Evolutionary conservation across 2,797 vertebrate genomes (phyloP).

Genomic region (Cyclura pinguis): DNA sequence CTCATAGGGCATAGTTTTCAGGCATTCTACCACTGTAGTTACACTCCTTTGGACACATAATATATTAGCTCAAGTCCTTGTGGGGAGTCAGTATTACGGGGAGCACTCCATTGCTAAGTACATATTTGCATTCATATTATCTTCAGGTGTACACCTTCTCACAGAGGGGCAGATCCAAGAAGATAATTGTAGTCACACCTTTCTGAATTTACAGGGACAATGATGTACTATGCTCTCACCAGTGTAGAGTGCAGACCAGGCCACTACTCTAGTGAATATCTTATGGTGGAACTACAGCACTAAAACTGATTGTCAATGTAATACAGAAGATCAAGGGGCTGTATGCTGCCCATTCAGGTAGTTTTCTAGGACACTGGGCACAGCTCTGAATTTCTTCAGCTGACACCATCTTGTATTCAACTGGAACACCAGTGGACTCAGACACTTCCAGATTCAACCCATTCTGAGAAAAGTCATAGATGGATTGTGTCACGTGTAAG

Average conservation of each 20-base stretch:
- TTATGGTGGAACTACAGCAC: background rate
- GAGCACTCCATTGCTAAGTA: background rate
- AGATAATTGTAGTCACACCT: background rate
- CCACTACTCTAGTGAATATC: background rate
- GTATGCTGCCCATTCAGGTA: background rate
- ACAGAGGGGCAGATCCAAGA: background rate
- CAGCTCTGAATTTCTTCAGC: background rate
- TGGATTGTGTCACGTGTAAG: background rate
- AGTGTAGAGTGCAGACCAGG: background rate
- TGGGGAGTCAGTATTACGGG: background rate
- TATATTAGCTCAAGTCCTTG: background rate
- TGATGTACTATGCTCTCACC: background rate
- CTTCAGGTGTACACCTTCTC: background rate
- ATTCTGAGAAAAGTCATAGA: background rate
- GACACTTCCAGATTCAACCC: background rate
- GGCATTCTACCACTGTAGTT: too few relatives aligned
- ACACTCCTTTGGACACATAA: too few relatives aligned
- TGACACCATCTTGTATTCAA: background rate
- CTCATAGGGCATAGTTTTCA: too few relatives aligned
- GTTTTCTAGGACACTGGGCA: background rate
- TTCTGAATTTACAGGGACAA: background rate
- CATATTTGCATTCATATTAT: background rate
- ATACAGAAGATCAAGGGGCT: background rate
- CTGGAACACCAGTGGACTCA: background rate
- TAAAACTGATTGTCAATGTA: background rate